Conservation (phyloP, 53 echinoderm and acorn worm species). For the Apostichopus leukothele region DNA sequence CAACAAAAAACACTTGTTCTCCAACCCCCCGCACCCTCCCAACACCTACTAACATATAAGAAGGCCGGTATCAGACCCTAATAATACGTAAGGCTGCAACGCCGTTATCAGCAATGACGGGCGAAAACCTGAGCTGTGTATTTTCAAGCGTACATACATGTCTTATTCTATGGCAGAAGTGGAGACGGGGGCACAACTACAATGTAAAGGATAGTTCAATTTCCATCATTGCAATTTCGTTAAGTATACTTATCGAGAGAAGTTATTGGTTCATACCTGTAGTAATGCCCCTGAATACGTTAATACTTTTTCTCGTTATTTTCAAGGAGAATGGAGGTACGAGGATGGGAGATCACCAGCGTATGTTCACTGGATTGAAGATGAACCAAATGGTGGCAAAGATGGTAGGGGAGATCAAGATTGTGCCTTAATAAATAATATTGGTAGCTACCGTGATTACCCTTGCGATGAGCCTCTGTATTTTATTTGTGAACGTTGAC, state of each 20-base stretch:
- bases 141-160: background rate
- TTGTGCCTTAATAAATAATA: background rate
- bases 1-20: no score
- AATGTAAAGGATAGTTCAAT: background rate
- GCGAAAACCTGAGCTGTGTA: background rate
- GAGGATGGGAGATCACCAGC: background rate
- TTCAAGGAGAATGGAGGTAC: background rate
- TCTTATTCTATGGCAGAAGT: background rate
- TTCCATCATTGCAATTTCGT: background rate
- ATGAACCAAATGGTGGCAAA: background rate
- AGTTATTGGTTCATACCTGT: background rate
- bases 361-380: background rate
- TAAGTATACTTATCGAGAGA: background rate
- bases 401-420: background rate
- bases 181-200: background rate
- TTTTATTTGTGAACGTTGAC: background rate
- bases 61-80: no score
- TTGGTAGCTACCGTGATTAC: background rate
- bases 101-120: no score
- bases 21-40: no score
- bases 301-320: background rate
- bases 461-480: background rate
- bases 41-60: no score
- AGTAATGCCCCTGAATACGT: background rate
- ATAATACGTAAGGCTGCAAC: no score